Percentiles rank a stretch among this genome's conserved stretches.
Evolutionary conservation across 1,140 invertebrate genomes (phyloP).

Genomic region (Trichonephila inaurata): DNA sequence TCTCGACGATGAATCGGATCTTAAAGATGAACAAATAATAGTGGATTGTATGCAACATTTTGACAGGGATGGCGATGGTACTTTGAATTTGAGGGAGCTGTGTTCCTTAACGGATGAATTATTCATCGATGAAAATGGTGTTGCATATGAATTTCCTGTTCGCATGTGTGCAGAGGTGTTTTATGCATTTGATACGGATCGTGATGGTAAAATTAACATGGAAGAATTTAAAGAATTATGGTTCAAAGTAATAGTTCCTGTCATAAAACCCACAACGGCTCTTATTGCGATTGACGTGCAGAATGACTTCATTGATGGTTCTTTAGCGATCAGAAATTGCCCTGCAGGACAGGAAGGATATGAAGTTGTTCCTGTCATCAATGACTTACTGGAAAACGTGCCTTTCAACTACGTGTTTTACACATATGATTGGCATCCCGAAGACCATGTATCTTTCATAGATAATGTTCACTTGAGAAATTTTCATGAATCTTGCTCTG

Average conservation of each 20-base stretch:
- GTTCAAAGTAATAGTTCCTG: constrained; percentile 84
- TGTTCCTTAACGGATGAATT: constrained; percentile 89
- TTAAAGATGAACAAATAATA: neutral
- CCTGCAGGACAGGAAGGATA: constrained; percentile 95
- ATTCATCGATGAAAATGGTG: constrained; percentile 91
- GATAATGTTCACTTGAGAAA: constrained; percentile 90
- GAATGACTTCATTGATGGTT: constrained; percentile 98
- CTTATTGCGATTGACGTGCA: constrained; percentile 98
- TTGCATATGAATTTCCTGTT: constrained; percentile 89
- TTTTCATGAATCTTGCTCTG: constrained; percentile 85
- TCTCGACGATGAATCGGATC: neutral
- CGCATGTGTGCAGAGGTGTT: constrained; percentile 89
- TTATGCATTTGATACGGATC: constrained; percentile 88
- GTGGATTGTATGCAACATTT: constrained; percentile 45
- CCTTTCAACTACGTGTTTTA: constrained; percentile 97
- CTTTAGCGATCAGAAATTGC: constrained; percentile 94
- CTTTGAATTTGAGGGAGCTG: constrained; percentile 89
- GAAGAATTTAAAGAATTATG: constrained; percentile 88
- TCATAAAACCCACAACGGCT: constrained; percentile 92
- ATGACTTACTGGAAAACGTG: constrained; percentile 90
- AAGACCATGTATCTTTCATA: constrained; percentile 97
- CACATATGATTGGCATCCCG: constrained; percentile 98
- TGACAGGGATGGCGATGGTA: constrained; percentile 85
- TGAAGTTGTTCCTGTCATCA: constrained; percentile 95
- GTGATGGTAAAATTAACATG: constrained; percentile 89